Conservation (phyloP, 2,888 invertebrate genomes). For the Pocota personata region DNA sequence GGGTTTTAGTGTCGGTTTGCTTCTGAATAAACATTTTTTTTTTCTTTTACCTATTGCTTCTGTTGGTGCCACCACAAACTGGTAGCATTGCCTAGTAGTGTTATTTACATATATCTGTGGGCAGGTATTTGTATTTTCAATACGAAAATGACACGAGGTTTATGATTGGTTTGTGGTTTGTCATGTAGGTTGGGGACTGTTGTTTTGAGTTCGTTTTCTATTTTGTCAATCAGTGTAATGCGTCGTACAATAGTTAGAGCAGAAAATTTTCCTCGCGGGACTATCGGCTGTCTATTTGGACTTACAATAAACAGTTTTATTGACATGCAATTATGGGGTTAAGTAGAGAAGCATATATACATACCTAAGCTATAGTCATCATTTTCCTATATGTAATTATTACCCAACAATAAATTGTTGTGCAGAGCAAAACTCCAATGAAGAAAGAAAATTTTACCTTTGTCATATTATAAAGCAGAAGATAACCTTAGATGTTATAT, state of each 20-base stretch:
- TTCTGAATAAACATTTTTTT: constrained; percentile 57
- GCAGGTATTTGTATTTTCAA: constrained; percentile 37
- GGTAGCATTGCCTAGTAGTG: too few relatives aligned
- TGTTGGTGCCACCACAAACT: too few relatives aligned
- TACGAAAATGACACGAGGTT: constrained; percentile 20
- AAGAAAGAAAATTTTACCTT: too few relatives aligned
- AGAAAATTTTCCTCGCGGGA: background rate
- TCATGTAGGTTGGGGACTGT: background rate
- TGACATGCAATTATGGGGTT: too few relatives aligned
- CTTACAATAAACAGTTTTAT: too few relatives aligned
- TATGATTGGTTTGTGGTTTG: constrained; percentile 48
- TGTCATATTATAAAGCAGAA: too few relatives aligned
- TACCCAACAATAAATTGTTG: too few relatives aligned
- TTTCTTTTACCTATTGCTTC: background rate
- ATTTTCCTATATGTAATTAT: too few relatives aligned
- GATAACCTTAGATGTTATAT: too few relatives aligned
- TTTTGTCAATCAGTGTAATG: background rate
- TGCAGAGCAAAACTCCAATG: too few relatives aligned
- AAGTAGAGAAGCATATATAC: too few relatives aligned
- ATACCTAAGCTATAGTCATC: too few relatives aligned
- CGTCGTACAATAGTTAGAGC: background rate
- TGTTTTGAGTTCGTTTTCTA: background rate
- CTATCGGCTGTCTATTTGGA: background rate
- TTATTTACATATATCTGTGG: constrained; percentile 28
- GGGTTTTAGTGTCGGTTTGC: constrained; percentile 58